A percentile compares a stretch with the other conserved stretches of the same genome.
These are phyloP conservation scores for Stegodyphus dumicola DNA, from an alignment of 1,140 invertebrate species.

Conservation along the genomic window DNA sequence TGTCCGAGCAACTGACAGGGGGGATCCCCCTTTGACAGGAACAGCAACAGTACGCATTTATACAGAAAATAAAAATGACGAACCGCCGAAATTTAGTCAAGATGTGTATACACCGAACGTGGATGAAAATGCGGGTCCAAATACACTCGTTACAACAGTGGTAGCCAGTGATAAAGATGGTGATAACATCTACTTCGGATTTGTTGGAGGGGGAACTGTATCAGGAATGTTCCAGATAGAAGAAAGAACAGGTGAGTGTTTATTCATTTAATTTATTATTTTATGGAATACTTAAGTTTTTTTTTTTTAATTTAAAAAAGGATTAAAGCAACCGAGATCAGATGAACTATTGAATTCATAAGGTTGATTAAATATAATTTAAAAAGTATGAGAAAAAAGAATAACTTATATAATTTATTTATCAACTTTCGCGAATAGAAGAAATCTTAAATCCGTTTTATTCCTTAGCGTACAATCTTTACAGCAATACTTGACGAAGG, in stretches of 20 bases:
- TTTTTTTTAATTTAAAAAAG: too few relatives aligned
- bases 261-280: not conserved
- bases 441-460: too few relatives aligned
- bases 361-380: too few relatives aligned
- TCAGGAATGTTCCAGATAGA: constrained; percentile 95
- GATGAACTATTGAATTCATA: too few relatives aligned
- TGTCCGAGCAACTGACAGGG: constrained; percentile 87
- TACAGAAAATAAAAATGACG: constrained; percentile 96
- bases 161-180: constrained; percentile 95
- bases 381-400: too few relatives aligned
- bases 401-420: too few relatives aligned
- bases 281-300: not conserved
- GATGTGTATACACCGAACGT: constrained; percentile 96
- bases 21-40: constrained; percentile 89
- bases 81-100: constrained; percentile 94
- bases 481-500: too few relatives aligned
- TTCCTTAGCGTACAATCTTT: too few relatives aligned
- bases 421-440: too few relatives aligned
- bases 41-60: constrained; percentile 92
- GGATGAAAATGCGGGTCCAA: constrained; percentile 90
- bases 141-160: constrained; percentile 89
- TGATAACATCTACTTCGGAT: constrained; percentile 92
- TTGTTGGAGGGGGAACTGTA: constrained; percentile 88
- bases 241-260: constrained; percentile 78
- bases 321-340: too few relatives aligned